phyloP scores from a whole-genome alignment of 1,140 invertebrate species.

The Diorhabda carinulata region DNA sequence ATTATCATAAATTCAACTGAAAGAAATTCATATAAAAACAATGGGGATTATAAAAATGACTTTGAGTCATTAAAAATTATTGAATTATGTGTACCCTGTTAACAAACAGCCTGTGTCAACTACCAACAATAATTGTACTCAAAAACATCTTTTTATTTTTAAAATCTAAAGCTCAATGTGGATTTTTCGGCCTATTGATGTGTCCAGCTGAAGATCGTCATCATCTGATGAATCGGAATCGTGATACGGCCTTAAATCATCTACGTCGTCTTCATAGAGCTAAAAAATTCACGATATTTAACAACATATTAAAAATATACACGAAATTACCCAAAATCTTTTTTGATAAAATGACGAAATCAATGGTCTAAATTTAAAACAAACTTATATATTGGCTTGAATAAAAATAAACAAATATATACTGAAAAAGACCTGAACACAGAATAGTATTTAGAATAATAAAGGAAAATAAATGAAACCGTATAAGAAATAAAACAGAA shows the following conservation, averaged over 20 bases:
- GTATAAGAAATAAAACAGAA: too few species aligned
- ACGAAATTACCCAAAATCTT: background rate
- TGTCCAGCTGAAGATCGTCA: slow-evolving; percentile 33
- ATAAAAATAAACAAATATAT: too few species aligned
- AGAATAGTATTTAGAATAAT: too few species aligned
- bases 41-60: too few species aligned
- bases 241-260: slow-evolving; percentile 29
- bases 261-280: slow-evolving; percentile 33
- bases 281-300: slow-evolving; percentile 9
- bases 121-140: slow-evolving; percentile 1
- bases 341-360: background rate
- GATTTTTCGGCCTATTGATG: slow-evolving; percentile 27
- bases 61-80: too few species aligned
- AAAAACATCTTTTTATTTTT: slow-evolving; percentile 17
- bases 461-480: too few species aligned
- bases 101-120: background rate
- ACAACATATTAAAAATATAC: too few species aligned
- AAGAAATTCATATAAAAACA: too few species aligned
- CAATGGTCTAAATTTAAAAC: too few species aligned
- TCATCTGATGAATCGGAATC: slow-evolving; percentile 35
- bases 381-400: too few species aligned
- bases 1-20: too few species aligned
- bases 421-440: too few species aligned
- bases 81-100: background rate
- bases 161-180: slow-evolving; percentile 27